These are phyloP conservation scores for Cottoperca gobio DNA, from an alignment of 2,797 vertebrate genomes.

Conservation along the genomic window DNA sequence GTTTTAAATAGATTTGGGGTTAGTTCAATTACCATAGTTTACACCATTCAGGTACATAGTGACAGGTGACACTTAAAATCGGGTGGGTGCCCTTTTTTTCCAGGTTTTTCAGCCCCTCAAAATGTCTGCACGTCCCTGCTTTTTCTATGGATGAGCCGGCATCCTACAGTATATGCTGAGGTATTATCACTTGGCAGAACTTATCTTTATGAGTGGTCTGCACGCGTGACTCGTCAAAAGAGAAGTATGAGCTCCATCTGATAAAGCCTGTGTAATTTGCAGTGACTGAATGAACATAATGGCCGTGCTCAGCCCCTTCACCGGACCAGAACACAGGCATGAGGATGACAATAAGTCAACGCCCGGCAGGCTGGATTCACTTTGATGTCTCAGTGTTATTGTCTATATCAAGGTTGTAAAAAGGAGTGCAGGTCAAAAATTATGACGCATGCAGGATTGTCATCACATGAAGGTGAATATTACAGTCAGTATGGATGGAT, in stretches of 20 bases:
- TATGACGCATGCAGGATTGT: conserved; percentile 50
- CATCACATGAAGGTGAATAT: conserved; percentile 41
- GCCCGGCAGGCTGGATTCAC: conserved; percentile 20
- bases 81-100: too few relatives aligned
- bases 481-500: conserved; percentile 8
- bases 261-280: conserved; percentile 49
- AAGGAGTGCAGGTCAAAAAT: conserved; percentile 49
- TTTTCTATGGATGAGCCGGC: neutral
- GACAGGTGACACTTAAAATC: too few relatives aligned
- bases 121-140: too few relatives aligned
- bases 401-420: conserved; percentile 64
- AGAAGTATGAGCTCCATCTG: conserved; percentile 33
- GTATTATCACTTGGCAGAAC: conserved; percentile 25
- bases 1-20: too few relatives aligned
- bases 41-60: too few relatives aligned
- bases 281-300: conserved; percentile 60
- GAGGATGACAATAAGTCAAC: conserved; percentile 40
- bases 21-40: too few relatives aligned
- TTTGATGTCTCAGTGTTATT: conserved; percentile 57
- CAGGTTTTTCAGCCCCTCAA: too few relatives aligned
- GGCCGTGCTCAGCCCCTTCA: conserved; percentile 37
- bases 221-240: conserved; percentile 28
- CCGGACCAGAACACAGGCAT: conserved; percentile 26
- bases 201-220: conserved; percentile 47
- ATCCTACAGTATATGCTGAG: neutral